A percentile compares a stretch with the other conserved stretches of the same genome.
These are phyloP conservation scores for Maylandia zebra DNA, from an alignment of 2,113 vertebrate species.

Conservation along the genomic window DNA sequence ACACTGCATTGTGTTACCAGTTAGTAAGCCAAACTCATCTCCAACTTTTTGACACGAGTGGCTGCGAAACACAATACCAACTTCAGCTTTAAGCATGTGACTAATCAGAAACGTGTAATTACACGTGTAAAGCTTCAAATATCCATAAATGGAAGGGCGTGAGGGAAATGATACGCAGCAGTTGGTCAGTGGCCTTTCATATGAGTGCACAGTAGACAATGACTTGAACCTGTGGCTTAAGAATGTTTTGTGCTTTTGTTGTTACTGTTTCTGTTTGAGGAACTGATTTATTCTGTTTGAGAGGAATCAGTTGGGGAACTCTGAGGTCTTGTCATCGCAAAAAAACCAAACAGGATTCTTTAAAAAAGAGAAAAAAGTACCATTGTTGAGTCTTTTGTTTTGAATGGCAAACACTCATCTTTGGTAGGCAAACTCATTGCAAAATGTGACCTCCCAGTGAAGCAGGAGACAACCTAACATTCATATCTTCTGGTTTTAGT, in stretches of 20 bases:
- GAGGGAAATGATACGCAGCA: neutral
- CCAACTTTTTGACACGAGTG: neutral
- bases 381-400: neutral
- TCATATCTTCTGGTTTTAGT: neutral
- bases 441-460: neutral
- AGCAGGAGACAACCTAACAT: slow-evolving; percentile 2
- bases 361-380: neutral
- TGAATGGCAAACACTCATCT: neutral
- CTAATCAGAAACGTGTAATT: neutral
- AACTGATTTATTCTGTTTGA: slow-evolving; percentile 3
- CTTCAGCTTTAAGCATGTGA: neutral
- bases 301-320: neutral
- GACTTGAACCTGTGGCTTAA: neutral
- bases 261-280: neutral
- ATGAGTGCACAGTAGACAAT: neutral
- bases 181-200: neutral
- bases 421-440: neutral
- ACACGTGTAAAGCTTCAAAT: neutral
- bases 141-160: neutral
- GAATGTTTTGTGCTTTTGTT: neutral
- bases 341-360: neutral
- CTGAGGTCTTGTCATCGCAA: neutral
- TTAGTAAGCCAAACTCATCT: neutral
- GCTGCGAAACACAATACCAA: neutral
- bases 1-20: neutral